A percentile compares a stretch with the other conserved stretches of the same genome.
These are phyloP conservation scores for Ophioninae sp. DNA, from an alignment of 2,888 invertebrate species.

Conservation along the genomic window DNA sequence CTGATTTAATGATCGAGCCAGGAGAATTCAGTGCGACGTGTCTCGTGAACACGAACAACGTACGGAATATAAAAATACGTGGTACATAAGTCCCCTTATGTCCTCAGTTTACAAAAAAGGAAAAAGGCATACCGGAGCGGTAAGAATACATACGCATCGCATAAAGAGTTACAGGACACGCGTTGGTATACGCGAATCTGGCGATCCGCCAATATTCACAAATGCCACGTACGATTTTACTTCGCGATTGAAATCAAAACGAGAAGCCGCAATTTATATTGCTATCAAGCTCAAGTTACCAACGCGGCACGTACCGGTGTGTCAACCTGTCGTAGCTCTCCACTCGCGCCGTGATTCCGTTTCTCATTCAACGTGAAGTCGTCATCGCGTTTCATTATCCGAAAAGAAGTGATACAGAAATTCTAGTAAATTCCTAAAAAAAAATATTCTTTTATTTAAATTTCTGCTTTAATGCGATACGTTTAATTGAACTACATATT, in stretches of 20 bases:
- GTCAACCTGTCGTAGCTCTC: conserved; percentile 33
- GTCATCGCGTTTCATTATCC: neutral
- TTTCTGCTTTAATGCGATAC: no score
- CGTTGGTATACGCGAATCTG: conserved; percentile 51
- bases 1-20: conserved; percentile 36
- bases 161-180: conserved; percentile 42
- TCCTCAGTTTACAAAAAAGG: conserved; percentile 20
- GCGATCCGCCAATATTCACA: conserved; percentile 61
- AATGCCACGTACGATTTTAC: conserved; percentile 60
- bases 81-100: conserved; percentile 25
- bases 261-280: conserved; percentile 47
- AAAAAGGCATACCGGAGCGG: neutral
- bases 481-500: no score
- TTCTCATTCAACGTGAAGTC: neutral
- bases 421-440: no score
- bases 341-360: conserved; percentile 25
- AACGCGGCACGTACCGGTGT: conserved; percentile 9
- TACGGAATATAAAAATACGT: conserved; percentile 57
- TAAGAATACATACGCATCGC: conserved; percentile 6
- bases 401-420: no score
- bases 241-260: conserved; percentile 62
- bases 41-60: conserved; percentile 45
- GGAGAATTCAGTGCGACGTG: conserved; percentile 46
- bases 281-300: conserved; percentile 24
- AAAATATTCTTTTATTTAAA: no score